These are phyloP conservation scores for Hypotaenidia philippensis DNA, from an alignment of 2,797 vertebrate species.

Conservation along the genomic window DNA sequence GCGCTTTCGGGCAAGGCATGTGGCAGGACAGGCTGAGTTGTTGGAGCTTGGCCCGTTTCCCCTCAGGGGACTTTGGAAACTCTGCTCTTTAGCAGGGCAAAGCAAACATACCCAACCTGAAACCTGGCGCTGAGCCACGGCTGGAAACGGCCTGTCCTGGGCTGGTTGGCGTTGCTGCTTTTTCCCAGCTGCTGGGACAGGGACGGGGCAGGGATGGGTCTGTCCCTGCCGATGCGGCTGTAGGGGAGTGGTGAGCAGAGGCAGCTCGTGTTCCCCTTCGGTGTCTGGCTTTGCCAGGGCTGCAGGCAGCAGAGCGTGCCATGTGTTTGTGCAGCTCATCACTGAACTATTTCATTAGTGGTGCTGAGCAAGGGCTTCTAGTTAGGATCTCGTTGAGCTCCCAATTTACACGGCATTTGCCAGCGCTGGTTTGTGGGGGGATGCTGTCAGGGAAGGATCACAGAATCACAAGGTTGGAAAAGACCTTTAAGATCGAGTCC, in stretches of 20 bases:
- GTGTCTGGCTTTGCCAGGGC: background rate
- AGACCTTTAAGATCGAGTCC: too few relatives aligned
- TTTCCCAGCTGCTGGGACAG: background rate
- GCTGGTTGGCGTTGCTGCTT: background rate
- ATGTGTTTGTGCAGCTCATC: background rate
- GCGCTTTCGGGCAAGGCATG: fast-evolving
- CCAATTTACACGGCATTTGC: fast-evolving
- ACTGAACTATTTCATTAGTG: fast-evolving
- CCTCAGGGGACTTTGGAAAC: background rate
- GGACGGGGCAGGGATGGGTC: background rate
- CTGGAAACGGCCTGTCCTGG: background rate
- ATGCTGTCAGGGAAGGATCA: background rate
- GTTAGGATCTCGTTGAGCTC: background rate
- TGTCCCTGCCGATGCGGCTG: background rate
- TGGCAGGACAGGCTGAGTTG: fast-evolving
- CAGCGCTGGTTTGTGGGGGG: fast-evolving
- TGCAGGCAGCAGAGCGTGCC: background rate
- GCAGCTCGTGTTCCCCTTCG: background rate
- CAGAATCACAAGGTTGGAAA: too few relatives aligned
- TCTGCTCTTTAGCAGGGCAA: background rate
- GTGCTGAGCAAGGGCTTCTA: fast-evolving
- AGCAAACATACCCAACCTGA: background rate
- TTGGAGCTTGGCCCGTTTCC: background rate
- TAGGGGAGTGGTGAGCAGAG: fast-evolving
- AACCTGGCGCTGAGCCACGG: background rate